A percentile compares a stretch with the other conserved stretches of the same genome.
These are phyloP conservation scores for Meta bourneti DNA, from an alignment of 2,888 invertebrate species.

Conservation along the genomic window DNA sequence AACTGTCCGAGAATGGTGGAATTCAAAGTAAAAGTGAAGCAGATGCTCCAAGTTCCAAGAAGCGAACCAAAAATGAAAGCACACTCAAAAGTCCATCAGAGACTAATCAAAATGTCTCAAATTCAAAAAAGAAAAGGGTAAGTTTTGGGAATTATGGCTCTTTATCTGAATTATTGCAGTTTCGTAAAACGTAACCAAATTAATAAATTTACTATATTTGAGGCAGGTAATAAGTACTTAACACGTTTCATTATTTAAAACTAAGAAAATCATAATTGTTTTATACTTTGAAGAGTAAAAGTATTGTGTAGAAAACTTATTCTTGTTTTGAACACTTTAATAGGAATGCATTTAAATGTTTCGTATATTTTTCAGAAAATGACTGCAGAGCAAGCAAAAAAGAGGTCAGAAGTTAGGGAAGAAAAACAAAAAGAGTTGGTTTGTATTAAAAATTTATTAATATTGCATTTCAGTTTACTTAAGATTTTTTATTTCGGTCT, in stretches of 20 bases:
- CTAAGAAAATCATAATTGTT: no score
- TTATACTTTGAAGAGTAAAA: neutral
- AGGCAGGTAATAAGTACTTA: neutral
- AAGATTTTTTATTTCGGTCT: neutral
- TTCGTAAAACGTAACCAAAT: neutral
- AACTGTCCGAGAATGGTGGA: slow-evolving; percentile 34
- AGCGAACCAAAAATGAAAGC: neutral
- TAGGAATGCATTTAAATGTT: neutral
- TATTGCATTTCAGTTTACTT: neutral
- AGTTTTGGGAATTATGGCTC: no score
- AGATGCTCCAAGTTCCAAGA: slow-evolving; percentile 1
- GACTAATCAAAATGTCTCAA: neutral
- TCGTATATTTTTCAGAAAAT: slow-evolving; percentile 31
- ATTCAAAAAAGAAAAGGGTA: slow-evolving; percentile 51
- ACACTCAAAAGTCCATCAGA: neutral
- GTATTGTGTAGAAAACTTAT: neutral
- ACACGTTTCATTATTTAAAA: neutral
- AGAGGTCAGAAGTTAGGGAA: slow-evolving; percentile 46
- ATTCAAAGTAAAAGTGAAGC: slow-evolving; percentile 6
- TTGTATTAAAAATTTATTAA: neutral
- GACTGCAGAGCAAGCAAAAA: slow-evolving; percentile 65
- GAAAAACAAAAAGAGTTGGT: slow-evolving; percentile 54
- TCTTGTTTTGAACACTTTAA: neutral
- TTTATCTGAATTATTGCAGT: no score
- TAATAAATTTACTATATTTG: neutral